Evolutionary conservation across 2,113 vertebrate species (phyloP).

Genomic region (Burhinus bistriatus): DNA sequence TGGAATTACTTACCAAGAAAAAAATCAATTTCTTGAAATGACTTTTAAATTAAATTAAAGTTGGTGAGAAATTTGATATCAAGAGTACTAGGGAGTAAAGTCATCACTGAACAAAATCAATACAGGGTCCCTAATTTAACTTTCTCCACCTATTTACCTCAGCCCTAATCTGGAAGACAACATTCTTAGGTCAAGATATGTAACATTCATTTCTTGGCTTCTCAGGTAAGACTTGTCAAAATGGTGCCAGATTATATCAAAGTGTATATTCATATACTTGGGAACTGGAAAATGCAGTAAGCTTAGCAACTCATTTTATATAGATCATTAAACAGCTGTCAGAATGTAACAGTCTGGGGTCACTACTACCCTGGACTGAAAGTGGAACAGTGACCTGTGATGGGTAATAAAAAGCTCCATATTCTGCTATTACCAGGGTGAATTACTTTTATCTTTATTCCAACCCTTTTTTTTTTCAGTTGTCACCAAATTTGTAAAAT

Average conservation of each 20-base stretch:
- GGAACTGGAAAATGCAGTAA: neutral
- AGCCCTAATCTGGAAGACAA: neutral
- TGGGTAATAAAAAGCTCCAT: conserved; percentile 12
- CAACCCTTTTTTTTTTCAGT: neutral
- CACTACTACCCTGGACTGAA: neutral
- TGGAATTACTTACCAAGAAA: neutral
- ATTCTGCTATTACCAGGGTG: neutral
- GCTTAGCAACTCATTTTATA: neutral
- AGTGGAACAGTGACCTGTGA: neutral
- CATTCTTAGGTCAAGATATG: neutral
- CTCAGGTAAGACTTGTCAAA: neutral
- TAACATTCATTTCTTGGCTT: neutral
- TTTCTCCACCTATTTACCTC: neutral
- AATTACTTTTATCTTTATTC: neutral
- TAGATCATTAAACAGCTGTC: neutral
- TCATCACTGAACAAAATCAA: neutral
- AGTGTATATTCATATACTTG: neutral
- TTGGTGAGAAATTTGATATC: neutral
- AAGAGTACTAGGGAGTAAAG: neutral
- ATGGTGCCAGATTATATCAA: neutral
- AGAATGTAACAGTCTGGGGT: neutral
- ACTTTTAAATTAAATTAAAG: neutral
- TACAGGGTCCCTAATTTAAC: neutral
- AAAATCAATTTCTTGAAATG: neutral
- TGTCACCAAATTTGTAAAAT: neutral